Conservation (phyloP, 2,113 vertebrate species). For the Dipodomys merriami region DNA sequence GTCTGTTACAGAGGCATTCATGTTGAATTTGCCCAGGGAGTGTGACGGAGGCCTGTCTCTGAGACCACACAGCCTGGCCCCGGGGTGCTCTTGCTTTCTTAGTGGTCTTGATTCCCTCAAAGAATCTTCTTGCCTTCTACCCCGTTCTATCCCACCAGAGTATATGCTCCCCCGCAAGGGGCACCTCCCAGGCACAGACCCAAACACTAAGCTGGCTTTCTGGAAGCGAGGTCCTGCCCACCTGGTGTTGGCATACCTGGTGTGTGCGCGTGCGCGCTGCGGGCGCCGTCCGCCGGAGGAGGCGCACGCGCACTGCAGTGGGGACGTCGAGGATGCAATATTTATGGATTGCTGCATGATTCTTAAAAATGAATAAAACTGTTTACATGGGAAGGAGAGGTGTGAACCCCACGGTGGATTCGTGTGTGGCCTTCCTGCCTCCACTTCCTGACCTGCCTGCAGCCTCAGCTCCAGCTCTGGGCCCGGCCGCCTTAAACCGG, state of each 20-base stretch:
- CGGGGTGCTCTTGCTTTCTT: background rate
- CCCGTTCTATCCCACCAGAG: background rate
- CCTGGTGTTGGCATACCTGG: slow-evolving; percentile 26
- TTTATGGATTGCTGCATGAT: slow-evolving; percentile 82
- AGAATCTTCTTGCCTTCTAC: background rate
- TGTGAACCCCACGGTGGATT: background rate
- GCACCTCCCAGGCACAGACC: background rate
- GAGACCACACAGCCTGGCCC: background rate
- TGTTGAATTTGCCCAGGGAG: background rate
- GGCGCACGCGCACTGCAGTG: background rate
- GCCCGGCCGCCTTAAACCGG: slow-evolving; percentile 53
- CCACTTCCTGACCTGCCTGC: background rate
- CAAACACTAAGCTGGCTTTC: background rate
- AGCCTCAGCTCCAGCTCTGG: background rate
- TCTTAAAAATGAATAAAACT: slow-evolving; percentile 81
- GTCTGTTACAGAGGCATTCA: background rate
- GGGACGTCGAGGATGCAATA: slow-evolving; percentile 69
- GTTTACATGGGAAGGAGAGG: slow-evolving; percentile 74
- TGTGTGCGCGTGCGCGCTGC: background rate
- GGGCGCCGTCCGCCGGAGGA: background rate
- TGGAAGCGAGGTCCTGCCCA: background rate
- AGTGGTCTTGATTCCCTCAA: background rate
- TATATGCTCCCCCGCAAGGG: background rate
- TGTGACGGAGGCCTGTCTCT: background rate
- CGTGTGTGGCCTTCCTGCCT: background rate